These are phyloP conservation scores for Hydrotaea diabolus DNA, from an alignment of 2,888 invertebrate species.

Conservation along the genomic window DNA sequence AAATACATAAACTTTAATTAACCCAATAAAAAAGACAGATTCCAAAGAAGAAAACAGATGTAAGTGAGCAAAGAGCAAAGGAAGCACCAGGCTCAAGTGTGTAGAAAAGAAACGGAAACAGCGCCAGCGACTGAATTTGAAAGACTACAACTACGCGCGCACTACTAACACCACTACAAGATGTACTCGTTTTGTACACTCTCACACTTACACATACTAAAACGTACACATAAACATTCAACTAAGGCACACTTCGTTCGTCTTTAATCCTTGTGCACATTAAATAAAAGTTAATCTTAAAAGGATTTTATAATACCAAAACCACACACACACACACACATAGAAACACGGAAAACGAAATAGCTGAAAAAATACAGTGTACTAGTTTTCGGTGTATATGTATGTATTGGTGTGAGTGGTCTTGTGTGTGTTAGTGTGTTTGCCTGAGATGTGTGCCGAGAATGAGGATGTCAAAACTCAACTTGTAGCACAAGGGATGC, in stretches of 20 bases:
- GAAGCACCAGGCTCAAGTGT: neutral
- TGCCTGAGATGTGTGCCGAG: neutral
- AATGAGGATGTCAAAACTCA: slow-evolving; percentile 36
- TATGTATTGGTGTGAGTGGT: neutral
- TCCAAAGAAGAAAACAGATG: neutral
- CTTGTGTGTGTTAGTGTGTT: neutral
- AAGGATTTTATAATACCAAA: slow-evolving; percentile 52
- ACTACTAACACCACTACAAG: no score
- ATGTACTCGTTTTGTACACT: neutral
- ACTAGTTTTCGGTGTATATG: slow-evolving; percentile 16
- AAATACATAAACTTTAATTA: slow-evolving; percentile 39
- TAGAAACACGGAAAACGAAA: neutral
- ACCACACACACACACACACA: slow-evolving; percentile 17
- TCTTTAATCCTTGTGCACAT: slow-evolving; percentile 61
- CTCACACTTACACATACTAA: neutral
- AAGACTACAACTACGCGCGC: neutral
- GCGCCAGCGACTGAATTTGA: neutral
- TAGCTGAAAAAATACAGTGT: neutral
- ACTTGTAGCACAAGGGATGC: slow-evolving; percentile 43
- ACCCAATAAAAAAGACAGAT: slow-evolving; percentile 32
- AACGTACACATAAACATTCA: neutral
- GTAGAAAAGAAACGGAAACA: neutral
- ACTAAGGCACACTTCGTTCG: slow-evolving; percentile 42
- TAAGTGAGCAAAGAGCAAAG: neutral
- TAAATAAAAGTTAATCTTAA: slow-evolving; percentile 66